Evolutionary conservation across 2,113 vertebrate species (phyloP).

Genomic region (Machaerirhynchus nigripectus): DNA sequence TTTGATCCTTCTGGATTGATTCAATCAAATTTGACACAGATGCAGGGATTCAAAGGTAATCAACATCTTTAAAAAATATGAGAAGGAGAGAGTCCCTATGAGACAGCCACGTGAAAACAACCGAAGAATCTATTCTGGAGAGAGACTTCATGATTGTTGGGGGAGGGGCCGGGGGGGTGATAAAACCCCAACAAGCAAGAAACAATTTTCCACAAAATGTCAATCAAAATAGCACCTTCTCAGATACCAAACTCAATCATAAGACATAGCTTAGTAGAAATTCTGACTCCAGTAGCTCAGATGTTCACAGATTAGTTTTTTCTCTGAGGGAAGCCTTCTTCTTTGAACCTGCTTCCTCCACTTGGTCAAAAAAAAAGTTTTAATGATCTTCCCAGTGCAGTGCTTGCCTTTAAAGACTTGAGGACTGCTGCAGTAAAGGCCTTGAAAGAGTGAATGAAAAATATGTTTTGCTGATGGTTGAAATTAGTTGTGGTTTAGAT

Average conservation of each 20-base stretch:
- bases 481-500: not conserved
- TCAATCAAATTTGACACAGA: not conserved
- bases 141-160: accelerated
- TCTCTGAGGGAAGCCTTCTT: not conserved
- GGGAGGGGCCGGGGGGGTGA: accelerated
- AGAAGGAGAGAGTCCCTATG: not conserved
- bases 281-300: not conserved
- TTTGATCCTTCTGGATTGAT: not conserved
- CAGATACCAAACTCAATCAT: not conserved
- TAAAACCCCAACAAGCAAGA: accelerated
- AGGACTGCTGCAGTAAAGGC: not conserved
- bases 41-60: not conserved
- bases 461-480: not conserved
- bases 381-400: not conserved
- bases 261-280: not conserved
- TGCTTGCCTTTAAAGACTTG: not conserved
- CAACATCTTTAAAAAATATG: not conserved
- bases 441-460: not conserved
- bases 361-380: not conserved
- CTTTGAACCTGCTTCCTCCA: not conserved
- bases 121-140: not conserved
- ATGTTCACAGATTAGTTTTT: not conserved
- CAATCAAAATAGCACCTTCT: not conserved
- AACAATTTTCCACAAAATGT: not conserved
- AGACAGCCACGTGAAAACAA: not conserved